Conservation (phyloP, 2,888 invertebrate genomes). For the Pimpla rufipes region DNA sequence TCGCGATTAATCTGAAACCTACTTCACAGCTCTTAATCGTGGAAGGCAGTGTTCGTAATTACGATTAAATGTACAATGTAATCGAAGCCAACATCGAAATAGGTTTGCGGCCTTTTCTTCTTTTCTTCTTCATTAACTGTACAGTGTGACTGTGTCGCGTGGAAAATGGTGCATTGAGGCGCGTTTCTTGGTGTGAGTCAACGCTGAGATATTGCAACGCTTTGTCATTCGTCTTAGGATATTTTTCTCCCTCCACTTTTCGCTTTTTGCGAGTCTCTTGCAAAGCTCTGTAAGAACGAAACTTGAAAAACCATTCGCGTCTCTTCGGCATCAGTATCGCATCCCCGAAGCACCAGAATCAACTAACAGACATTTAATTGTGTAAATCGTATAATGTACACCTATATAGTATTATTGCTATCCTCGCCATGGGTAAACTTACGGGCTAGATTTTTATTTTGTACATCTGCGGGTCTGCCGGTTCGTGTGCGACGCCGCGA, state of each 20-base stretch:
- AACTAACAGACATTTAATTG: constrained; percentile 71
- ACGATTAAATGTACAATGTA: constrained; percentile 75
- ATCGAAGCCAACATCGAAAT: constrained; percentile 74
- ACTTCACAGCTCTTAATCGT: constrained; percentile 80
- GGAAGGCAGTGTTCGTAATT: constrained; percentile 82
- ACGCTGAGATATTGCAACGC: not conserved
- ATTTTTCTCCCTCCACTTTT: not conserved
- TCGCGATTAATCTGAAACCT: constrained; percentile 72
- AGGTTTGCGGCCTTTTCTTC: constrained; percentile 63
- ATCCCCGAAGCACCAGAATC: constrained; percentile 71
- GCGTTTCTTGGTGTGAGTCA: not conserved
- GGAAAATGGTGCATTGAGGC: constrained; percentile 68
- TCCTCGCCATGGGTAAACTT: constrained; percentile 78
- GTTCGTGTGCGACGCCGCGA: constrained; percentile 69
- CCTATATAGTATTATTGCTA: constrained; percentile 81
- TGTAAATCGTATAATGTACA: constrained; percentile 76
- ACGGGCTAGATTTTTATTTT: constrained; percentile 73
- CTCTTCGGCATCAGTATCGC: not conserved
- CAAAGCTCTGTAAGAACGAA: not conserved
- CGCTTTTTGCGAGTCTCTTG: too few relatives aligned
- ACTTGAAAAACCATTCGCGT: constrained; percentile 8
- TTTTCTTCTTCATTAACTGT: constrained; percentile 64
- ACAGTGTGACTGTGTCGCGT: constrained; percentile 67
- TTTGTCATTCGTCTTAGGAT: not conserved
- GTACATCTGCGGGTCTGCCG: constrained; percentile 78